A percentile compares a stretch with the other conserved stretches of the same genome.
These are phyloP conservation scores for Drosophila lacertosa DNA, from an alignment of 1,140 invertebrate species.

Conservation along the genomic window DNA sequence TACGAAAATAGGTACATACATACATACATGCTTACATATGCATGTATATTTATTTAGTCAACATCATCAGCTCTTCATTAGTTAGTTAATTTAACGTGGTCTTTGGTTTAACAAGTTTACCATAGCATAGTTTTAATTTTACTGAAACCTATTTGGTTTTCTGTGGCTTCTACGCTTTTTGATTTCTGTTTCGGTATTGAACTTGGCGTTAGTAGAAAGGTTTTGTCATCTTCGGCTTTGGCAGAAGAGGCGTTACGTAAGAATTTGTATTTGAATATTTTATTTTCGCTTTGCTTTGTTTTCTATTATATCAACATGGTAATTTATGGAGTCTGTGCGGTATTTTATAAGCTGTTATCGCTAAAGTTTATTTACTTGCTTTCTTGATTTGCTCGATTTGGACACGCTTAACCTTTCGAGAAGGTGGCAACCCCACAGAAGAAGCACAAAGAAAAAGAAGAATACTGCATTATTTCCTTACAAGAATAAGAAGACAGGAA, in stretches of 20 bases:
- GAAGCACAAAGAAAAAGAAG: background rate
- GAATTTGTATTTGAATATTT: constrained; percentile 61
- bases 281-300: constrained; percentile 37
- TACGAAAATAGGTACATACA: background rate
- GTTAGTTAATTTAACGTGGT: constrained; percentile 70
- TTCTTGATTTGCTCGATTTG: no score
- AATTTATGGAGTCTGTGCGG: constrained; percentile 18
- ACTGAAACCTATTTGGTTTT: constrained; percentile 45
- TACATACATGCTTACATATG: constrained; percentile 18
- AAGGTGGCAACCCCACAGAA: background rate
- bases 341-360: constrained; percentile 41
- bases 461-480: background rate
- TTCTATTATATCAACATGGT: constrained; percentile 54
- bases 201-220: constrained; percentile 57
- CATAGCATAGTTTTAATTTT: constrained; percentile 34
- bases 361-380: no score
- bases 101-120: constrained; percentile 57
- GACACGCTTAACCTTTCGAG: no score
- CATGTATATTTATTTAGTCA: constrained; percentile 30
- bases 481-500: background rate
- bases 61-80: constrained; percentile 73
- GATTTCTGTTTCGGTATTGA: constrained; percentile 39
- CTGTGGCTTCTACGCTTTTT: constrained; percentile 29
- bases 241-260: constrained; percentile 56
- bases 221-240: constrained; percentile 26